Evolutionary conservation across 2,113 vertebrate genomes (phyloP).

Genomic region (Cheilinus undulatus): DNA sequence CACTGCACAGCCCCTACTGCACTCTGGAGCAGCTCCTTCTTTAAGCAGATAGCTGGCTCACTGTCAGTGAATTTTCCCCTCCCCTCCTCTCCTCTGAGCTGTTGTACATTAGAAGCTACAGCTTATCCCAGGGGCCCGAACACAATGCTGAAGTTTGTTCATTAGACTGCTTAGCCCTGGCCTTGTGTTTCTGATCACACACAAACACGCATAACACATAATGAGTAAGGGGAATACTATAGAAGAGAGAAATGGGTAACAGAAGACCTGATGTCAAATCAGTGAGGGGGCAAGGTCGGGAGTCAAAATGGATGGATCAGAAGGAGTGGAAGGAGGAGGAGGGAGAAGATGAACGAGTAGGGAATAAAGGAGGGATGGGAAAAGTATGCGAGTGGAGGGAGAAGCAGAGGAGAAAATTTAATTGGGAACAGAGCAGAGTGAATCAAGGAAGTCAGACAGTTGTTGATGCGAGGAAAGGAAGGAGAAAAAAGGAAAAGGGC

Average conservation of each 20-base stretch:
- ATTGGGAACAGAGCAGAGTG: slow-evolving; percentile 27
- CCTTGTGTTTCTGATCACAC: slow-evolving; percentile 74
- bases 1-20: slow-evolving; percentile 10
- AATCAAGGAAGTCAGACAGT: slow-evolving; percentile 5
- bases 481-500: background rate
- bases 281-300: slow-evolving; percentile 29
- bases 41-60: slow-evolving; percentile 58
- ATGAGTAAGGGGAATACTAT: slow-evolving; percentile 67
- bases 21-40: slow-evolving; percentile 41
- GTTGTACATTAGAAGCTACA: slow-evolving; percentile 72
- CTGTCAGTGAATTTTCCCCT: slow-evolving; percentile 48
- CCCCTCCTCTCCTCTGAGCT: slow-evolving; percentile 55
- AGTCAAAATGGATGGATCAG: slow-evolving; percentile 16
- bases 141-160: slow-evolving; percentile 78
- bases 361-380: background rate
- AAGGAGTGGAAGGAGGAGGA: background rate
- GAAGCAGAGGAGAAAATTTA: slow-evolving; percentile 18
- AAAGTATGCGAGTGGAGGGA: background rate
- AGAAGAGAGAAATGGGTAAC: slow-evolving; percentile 33
- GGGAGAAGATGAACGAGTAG: too few species aligned
- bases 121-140: slow-evolving; percentile 57
- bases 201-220: slow-evolving; percentile 67
- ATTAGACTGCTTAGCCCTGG: slow-evolving; percentile 75
- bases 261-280: slow-evolving; percentile 63
- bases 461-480: background rate